Evolutionary conservation across 2,113 vertebrate genomes (phyloP), one percentile per base, ranked within the genome.

Genomic region (Neogale vison): DNA sequence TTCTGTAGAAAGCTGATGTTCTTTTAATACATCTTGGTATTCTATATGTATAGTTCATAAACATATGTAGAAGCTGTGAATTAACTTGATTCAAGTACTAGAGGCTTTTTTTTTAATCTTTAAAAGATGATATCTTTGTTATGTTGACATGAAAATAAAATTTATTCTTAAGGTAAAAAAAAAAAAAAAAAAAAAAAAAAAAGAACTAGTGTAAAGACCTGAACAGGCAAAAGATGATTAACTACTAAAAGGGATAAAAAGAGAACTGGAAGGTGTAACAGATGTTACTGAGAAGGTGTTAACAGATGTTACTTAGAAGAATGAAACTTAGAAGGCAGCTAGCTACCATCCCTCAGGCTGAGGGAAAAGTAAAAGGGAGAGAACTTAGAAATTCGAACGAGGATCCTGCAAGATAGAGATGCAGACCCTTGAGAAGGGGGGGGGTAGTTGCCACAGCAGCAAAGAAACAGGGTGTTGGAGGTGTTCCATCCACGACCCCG

Each of bases 11-110:
- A 95, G 83, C 0, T 89, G 17, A 91, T 92, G 2, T 92, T 17
- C 10, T 87, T 98, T 85, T 80, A 93, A n/a, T 93, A 95, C 50
- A 85, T 13, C 29, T 17, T 96, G 15, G 3, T n/a, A 72, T 93
- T n/a, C 1, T 76, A 81, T 92, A 81, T 65, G 4, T 92, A 65
- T 98, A 94, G 6, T 90, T 96, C 81, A 92, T 80, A 96, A 96
- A 80, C 0, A 69, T 17, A 71, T 29, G 42, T 69, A 95, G 31
- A 90, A 21, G 77, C n/a, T 90, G 87, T 1, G 50, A 36, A 69
- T 45, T 93, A 95, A 88, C 4, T 85, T 96, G 10, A 72, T 4
- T 36, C 3, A 96, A 65, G 1, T 39, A 52, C 6, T 7, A 24
- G 7, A 95, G 1, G 14, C 31, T 18, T 69, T 8, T 67, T n/a